Conservation (phyloP, 2,797 vertebrate species). For the Benthosema pterotum region DNA sequence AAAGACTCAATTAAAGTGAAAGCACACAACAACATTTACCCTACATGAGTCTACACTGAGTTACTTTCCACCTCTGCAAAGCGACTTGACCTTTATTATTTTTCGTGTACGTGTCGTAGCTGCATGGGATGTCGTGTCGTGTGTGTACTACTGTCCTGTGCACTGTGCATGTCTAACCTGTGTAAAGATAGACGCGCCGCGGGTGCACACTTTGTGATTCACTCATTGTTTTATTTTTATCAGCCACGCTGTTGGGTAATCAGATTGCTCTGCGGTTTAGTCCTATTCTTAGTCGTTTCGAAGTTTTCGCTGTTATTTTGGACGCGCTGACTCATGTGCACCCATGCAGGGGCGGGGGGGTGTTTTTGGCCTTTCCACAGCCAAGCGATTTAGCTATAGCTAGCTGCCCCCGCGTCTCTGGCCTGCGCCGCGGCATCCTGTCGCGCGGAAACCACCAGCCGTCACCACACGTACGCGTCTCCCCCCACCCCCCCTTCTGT, state of each 20-base stretch:
- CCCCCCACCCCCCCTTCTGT: too few relatives aligned
- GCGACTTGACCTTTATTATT: too few relatives aligned
- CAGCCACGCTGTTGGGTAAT: background rate
- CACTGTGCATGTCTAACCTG: background rate
- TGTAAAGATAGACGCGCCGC: background rate
- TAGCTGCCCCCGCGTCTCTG: slow-evolving; percentile 46
- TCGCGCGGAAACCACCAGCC: slow-evolving; percentile 53
- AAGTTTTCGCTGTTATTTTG: slow-evolving; percentile 21
- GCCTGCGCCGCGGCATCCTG: slow-evolving; percentile 57
- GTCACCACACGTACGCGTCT: slow-evolving; percentile 49
- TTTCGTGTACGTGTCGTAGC: too few relatives aligned
- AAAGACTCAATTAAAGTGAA: too few relatives aligned
- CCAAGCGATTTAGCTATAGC: slow-evolving; percentile 32
- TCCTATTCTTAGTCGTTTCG: background rate
- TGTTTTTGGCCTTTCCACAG: slow-evolving; percentile 39
- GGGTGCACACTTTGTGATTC: background rate
- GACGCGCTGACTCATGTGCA: slow-evolving; percentile 16
- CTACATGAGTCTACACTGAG: too few relatives aligned
- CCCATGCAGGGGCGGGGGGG: slow-evolving; percentile 22
- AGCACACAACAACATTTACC: too few relatives aligned
- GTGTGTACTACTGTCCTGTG: background rate
- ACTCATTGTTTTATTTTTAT: slow-evolving; percentile 2
- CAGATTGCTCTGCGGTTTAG: background rate
- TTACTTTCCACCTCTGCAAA: too few relatives aligned
- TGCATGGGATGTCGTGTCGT: too few relatives aligned